Evolutionary conservation across 2,113 vertebrate species (phyloP).

Genomic region (Girardinichthys multiradiatus): DNA sequence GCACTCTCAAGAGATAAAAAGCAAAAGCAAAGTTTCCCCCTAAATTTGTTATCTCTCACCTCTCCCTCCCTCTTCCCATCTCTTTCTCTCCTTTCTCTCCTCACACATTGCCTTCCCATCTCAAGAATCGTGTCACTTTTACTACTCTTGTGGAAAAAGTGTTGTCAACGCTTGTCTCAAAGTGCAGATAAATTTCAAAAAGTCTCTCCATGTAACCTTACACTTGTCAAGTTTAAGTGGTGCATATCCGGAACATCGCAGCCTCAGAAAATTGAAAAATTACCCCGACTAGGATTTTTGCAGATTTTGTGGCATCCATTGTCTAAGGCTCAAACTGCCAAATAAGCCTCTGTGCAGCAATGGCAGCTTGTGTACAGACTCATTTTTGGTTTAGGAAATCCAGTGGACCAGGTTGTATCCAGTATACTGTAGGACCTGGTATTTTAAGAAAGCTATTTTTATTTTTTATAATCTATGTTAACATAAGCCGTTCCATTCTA

Average conservation of each 20-base stretch:
- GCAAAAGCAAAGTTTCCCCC: conserved; percentile 35
- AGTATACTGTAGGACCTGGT: no score
- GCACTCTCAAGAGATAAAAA: conserved; percentile 72
- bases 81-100: conserved; percentile 33
- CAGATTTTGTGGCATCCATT: conserved; percentile 35
- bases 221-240: conserved; percentile 69
- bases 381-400: neutral
- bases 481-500: no score
- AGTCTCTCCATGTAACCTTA: conserved; percentile 73
- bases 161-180: conserved; percentile 75
- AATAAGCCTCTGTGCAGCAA: conserved; percentile 9
- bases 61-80: neutral
- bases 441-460: no score
- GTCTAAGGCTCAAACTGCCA: conserved; percentile 27
- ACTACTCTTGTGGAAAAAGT: conserved; percentile 65
- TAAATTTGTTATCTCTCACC: conserved; percentile 35
- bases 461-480: no score
- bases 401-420: no score
- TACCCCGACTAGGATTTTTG: conserved; percentile 43
- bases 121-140: conserved; percentile 76
- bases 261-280: conserved; percentile 50
- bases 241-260: conserved; percentile 65
- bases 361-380: neutral
- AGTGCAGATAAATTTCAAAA: conserved; percentile 72
- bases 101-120: conserved; percentile 45